Percentiles rank a stretch among this genome's conserved stretches.
These are phyloP conservation scores for Addax nasomaculatus DNA, from an alignment of 2,113 vertebrate genomes.

Conservation along the genomic window DNA sequence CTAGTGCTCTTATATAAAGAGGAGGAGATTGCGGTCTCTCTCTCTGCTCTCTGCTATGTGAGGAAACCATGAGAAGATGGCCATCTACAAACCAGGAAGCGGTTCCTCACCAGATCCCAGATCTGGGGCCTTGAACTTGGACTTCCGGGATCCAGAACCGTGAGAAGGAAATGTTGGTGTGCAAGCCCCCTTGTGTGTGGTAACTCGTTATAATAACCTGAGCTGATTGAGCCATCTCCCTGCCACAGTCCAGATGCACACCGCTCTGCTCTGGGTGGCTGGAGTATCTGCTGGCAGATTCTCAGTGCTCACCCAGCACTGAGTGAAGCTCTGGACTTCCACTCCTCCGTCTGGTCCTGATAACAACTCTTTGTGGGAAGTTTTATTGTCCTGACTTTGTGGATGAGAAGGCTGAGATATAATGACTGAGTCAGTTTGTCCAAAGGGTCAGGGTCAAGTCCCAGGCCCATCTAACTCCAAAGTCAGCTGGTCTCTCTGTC, in stretches of 20 bases:
- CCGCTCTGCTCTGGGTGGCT: rapidly evolving
- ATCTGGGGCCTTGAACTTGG: neutral
- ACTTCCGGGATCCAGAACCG: neutral
- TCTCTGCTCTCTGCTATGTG: neutral
- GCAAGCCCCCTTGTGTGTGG: neutral
- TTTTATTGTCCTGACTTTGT: neutral
- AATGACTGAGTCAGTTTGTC: neutral
- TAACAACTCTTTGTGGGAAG: neutral
- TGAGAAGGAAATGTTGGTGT: neutral
- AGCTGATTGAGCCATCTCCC: neutral
- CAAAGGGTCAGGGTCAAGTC: neutral
- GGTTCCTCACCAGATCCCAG: neutral
- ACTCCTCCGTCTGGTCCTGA: too few relatives aligned
- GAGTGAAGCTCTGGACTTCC: neutral
- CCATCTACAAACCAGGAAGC: neutral
- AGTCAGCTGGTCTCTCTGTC: neutral
- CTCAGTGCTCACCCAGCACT: neutral
- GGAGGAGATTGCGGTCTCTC: rapidly evolving
- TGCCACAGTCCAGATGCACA: neutral
- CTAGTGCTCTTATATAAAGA: too few relatives aligned
- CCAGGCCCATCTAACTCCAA: neutral
- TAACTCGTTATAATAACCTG: neutral
- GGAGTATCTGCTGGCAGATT: too few relatives aligned
- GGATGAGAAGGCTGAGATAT: neutral
- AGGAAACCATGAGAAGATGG: neutral